Conservation (phyloP, 2,113 vertebrate species). For the Eptatretus burgeri region DNA sequence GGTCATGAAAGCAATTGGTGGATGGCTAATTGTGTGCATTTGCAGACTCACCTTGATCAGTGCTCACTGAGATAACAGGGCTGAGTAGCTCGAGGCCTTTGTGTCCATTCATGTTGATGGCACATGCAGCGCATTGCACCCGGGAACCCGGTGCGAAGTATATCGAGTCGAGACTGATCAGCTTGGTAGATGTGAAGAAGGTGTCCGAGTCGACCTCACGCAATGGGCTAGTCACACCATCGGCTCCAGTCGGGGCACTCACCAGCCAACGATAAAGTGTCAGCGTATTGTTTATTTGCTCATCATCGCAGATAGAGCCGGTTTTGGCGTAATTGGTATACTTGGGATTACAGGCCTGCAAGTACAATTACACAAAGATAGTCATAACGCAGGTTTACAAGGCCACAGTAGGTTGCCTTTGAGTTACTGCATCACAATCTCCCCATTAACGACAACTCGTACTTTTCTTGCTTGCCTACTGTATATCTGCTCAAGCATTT, state of each 20-base stretch:
- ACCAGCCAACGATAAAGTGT: conserved; percentile 62
- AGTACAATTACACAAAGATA: neutral
- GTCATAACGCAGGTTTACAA: too few species aligned
- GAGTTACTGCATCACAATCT: too few species aligned
- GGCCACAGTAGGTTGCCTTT: too few species aligned
- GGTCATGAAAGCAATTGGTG: too few species aligned
- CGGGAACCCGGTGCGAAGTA: conserved; percentile 71
- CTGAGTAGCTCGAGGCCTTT: conserved; percentile 62
- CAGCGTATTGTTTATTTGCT: conserved; percentile 56
- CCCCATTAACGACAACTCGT: too few species aligned
- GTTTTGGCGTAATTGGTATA: conserved; percentile 59
- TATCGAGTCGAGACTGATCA: conserved; percentile 55
- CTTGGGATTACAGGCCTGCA: conserved; percentile 56
- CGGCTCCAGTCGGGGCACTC: conserved; percentile 39
- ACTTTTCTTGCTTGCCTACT: too few species aligned
- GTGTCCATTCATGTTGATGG: conserved; percentile 38
- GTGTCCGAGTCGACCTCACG: conserved; percentile 66
- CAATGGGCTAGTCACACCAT: conserved; percentile 62
- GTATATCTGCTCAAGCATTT: too few species aligned
- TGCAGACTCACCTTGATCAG: conserved; percentile 32
- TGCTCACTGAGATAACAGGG: conserved; percentile 30
- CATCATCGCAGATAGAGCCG: conserved; percentile 49
- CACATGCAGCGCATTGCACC: conserved; percentile 54
- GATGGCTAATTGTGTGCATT: too few species aligned
- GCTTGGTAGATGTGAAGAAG: conserved; percentile 76